Base-by-base conservation (phyloP, 1,140 invertebrate genomes). In the Physella acuta region DNA sequence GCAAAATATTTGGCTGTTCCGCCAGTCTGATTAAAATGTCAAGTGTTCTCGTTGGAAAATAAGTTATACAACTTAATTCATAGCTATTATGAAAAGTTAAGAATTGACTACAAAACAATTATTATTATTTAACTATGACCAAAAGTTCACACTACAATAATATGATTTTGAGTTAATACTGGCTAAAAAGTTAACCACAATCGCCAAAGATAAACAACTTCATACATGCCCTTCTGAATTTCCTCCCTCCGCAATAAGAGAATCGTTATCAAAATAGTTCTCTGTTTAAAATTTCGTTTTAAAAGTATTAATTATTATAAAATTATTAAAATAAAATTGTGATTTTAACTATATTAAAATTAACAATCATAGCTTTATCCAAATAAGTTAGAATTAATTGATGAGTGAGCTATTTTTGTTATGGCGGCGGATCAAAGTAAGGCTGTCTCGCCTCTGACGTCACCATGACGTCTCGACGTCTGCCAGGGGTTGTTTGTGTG, bases 381-480 rank as follows among this genome's bases (percentile, higher is more conserved):
- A n/a, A n/a, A n/a, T n/a, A n/a, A n/a, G n/a, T n/a, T n/a, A n/a
- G n/a, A n/a, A n/a, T n/a, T n/a, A n/a, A n/a, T n/a, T n/a, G n/a
- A n/a, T n/a, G n/a, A n/a, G n/a, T n/a, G 17, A 17, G 59, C 62
- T 51, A 39, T 69, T 60, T 31, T 68, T 56, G 58, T 59, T 73
- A 55, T 69, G 53, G 52, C 60, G 60, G 56, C 64, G 52, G 49
- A 70, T 66, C 53, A 49, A 62, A 71, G 60, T 51, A 71, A 68
- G 52, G 60, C 61, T 65, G 74, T 75, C 74, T 75, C 60, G 74
- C 56, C 58, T 59, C 60, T 73, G 74, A 75, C 74, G 71, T 75
- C 74, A 75, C 37, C 34, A 62, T 73, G 74, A 75, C 71, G 74
- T 75, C 74, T 39, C 55, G 74, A 68, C 74, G 74, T 75, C 74